phyloP scores from a whole-genome alignment of 2,888 invertebrate genomes.

The Apamea crenata region DNA sequence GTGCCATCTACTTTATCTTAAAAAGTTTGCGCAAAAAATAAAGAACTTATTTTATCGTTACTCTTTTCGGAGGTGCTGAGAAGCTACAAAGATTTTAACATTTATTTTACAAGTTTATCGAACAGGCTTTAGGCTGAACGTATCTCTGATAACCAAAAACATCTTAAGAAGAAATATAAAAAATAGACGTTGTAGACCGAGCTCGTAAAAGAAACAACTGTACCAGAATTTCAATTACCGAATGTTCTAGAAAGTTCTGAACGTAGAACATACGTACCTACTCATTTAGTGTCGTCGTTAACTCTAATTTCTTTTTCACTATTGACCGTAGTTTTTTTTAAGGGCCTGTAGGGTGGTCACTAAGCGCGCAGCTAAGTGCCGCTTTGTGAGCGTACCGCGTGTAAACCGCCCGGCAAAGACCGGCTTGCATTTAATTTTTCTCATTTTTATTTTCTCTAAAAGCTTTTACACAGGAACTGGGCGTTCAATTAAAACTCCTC shows the following conservation, averaged over 20 bases:
- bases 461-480: slow-evolving; percentile 81
- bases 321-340: slow-evolving; percentile 73
- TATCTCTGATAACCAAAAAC: slow-evolving; percentile 34
- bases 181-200: slow-evolving; percentile 21
- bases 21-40: slow-evolving; percentile 49
- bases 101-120: slow-evolving; percentile 46
- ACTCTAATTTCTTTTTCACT: slow-evolving; percentile 72
- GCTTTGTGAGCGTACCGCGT: slow-evolving; percentile 79
- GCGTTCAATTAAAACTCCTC: slow-evolving; percentile 81
- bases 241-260: slow-evolving; percentile 40
- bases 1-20: slow-evolving; percentile 35
- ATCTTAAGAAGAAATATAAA: slow-evolving; percentile 30
- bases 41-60: slow-evolving; percentile 48
- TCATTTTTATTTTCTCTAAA: slow-evolving; percentile 80
- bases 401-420: slow-evolving; percentile 79
- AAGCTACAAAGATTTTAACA: slow-evolving; percentile 53
- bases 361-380: slow-evolving; percentile 79
- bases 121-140: slow-evolving; percentile 29
- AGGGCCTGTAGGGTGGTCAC: slow-evolving; percentile 75
- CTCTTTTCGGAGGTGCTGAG: slow-evolving; percentile 46
- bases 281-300: slow-evolving; percentile 68
- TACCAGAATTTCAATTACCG: slow-evolving; percentile 54
- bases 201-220: slow-evolving; percentile 43
- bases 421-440: slow-evolving; percentile 76
- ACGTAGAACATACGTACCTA: slow-evolving; percentile 51